phyloP scores from a whole-genome alignment of 1,140 invertebrate genomes.

The Drosophila equinoxialis region DNA sequence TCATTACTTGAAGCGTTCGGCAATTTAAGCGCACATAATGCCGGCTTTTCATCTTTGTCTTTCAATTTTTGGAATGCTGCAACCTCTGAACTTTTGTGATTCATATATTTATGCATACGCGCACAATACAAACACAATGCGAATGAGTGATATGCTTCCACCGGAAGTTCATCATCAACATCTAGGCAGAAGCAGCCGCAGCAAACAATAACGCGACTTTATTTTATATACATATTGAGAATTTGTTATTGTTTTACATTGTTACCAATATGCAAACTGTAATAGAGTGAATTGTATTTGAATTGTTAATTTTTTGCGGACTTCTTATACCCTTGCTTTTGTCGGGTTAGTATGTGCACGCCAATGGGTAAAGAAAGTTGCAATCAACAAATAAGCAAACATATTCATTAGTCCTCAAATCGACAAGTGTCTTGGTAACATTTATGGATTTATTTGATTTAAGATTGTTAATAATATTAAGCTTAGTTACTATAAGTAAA shows the following conservation, averaged over 20 bases:
- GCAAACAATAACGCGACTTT: slow-evolving; percentile 52
- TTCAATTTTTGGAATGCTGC: neutral
- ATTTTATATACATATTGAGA: slow-evolving; percentile 72
- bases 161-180: slow-evolving; percentile 64
- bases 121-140: neutral
- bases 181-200: neutral
- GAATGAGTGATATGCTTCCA: slow-evolving; percentile 27
- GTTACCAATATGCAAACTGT: slow-evolving; percentile 73
- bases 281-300: slow-evolving; percentile 78
- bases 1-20: slow-evolving; percentile 6
- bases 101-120: neutral
- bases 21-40: slow-evolving; percentile 18
- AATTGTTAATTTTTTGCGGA: slow-evolving; percentile 65
- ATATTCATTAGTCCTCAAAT: too few species aligned
- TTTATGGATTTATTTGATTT: too few species aligned
- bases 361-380: too few species aligned
- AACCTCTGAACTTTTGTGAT: slow-evolving; percentile 14
- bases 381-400: too few species aligned
- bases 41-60: slow-evolving; percentile 26
- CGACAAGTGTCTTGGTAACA: too few species aligned
- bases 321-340: slow-evolving; percentile 18
- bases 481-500: neutral
- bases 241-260: slow-evolving; percentile 76
- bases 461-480: neutral
- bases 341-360: neutral